A percentile compares a stretch with the other conserved stretches of the same genome.
phyloP scores from a whole-genome alignment of 2,797 vertebrate species.

The Otolemur crassicaudatus region DNA sequence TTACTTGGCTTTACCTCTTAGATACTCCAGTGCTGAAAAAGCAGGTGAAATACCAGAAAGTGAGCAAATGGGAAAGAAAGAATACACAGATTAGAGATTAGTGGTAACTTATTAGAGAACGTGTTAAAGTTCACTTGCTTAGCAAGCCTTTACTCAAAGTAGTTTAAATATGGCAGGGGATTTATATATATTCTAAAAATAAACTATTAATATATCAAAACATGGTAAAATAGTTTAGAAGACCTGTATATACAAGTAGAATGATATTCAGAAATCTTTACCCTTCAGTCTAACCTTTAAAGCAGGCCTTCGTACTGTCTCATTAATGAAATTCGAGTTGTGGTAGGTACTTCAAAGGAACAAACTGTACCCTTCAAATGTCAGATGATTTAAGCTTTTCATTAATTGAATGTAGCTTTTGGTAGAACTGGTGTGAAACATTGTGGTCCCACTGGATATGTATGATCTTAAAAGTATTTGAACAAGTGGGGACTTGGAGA shows the following conservation, averaged over 20 bases:
- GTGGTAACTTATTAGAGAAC: neutral
- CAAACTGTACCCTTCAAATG: constrained; percentile 13
- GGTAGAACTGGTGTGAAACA: neutral
- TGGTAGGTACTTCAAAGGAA: neutral
- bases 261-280: neutral
- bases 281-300: constrained; percentile 35
- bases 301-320: neutral
- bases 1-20: neutral
- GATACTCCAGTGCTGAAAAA: neutral
- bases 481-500: neutral
- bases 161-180: neutral
- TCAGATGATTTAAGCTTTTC: neutral
- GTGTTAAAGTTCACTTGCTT: neutral
- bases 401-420: neutral
- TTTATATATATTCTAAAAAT: neutral
- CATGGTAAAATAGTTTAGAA: neutral
- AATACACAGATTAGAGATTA: neutral
- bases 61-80: neutral
- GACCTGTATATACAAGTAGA: neutral
- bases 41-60: neutral
- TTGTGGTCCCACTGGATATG: neutral
- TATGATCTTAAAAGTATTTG: neutral
- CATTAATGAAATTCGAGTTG: neutral
- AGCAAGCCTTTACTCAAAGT: neutral
- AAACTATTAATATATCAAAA: neutral